Conservation (phyloP, 2,113 vertebrate species). For the Colius striatus region DNA sequence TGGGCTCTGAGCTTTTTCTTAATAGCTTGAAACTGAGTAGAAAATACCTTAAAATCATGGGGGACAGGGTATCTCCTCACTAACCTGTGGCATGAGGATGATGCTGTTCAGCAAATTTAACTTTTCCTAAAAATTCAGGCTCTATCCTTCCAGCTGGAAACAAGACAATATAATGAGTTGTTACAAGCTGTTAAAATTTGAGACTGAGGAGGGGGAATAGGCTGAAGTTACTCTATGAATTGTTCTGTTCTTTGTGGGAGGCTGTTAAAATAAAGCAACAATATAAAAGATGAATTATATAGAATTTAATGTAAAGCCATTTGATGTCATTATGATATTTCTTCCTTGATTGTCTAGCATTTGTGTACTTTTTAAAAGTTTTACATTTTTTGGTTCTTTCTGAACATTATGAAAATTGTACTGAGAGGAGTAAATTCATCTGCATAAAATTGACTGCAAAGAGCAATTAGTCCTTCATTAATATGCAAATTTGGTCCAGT, state of each 20-base stretch:
- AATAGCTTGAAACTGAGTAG: background rate
- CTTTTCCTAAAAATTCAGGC: slow-evolving; percentile 11
- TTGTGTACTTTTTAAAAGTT: slow-evolving; percentile 60
- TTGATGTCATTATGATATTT: slow-evolving; percentile 59
- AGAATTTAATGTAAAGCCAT: slow-evolving; percentile 59
- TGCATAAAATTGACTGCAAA: slow-evolving; percentile 79
- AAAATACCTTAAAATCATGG: background rate
- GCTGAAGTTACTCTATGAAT: slow-evolving; percentile 54
- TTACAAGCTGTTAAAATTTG: slow-evolving; percentile 58
- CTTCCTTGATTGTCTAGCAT: slow-evolving; percentile 60
- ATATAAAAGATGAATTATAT: slow-evolving; percentile 57
- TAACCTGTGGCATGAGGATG: background rate
- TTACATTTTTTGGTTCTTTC: slow-evolving; percentile 63
- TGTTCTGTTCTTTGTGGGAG: slow-evolving; percentile 56
- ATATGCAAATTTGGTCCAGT: slow-evolving; percentile 79
- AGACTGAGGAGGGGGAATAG: slow-evolving; percentile 22
- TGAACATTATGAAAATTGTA: slow-evolving; percentile 71
- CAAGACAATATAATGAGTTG: slow-evolving; percentile 25
- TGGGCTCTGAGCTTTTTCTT: background rate
- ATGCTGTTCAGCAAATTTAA: background rate
- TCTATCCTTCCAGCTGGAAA: slow-evolving; percentile 45
- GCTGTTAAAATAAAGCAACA: slow-evolving; percentile 47
- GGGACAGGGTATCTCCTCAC: background rate
- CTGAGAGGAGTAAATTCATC: slow-evolving; percentile 76
- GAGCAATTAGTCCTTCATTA: slow-evolving; percentile 82